Conservation (phyloP, 2,888 invertebrate species). For the Meloe dianella region DNA sequence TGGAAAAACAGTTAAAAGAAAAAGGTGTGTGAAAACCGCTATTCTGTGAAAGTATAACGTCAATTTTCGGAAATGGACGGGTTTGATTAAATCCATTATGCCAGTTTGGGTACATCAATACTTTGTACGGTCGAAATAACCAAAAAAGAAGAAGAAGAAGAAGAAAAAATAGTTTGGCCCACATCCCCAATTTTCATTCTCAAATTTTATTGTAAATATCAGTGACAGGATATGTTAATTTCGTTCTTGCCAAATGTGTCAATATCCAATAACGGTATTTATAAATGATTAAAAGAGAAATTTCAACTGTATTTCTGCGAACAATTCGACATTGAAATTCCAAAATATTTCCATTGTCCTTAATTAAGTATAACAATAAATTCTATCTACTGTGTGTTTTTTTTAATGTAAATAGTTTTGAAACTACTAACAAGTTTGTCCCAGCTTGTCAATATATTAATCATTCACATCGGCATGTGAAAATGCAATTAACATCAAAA, state of each 20-base stretch:
- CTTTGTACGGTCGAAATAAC: too few relatives aligned
- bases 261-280: background rate
- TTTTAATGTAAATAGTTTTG: background rate
- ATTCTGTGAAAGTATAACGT: background rate
- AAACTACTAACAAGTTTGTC: background rate
- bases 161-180: background rate
- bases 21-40: background rate
- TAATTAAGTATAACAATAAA: background rate
- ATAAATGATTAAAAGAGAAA: background rate
- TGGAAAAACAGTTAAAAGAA: background rate
- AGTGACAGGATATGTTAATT: background rate
- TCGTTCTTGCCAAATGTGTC: background rate
- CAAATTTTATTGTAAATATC: background rate
- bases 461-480: background rate
- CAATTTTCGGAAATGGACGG: background rate
- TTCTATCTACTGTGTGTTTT: background rate
- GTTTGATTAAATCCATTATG: too few relatives aligned
- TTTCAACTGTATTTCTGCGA: background rate
- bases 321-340: background rate
- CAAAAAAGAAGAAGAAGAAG: background rate
- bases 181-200: background rate
- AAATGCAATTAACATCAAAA: background rate
- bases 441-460: background rate
- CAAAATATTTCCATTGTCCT: background rate
- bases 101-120: too few relatives aligned